Evolutionary conservation across 2,113 vertebrate species (phyloP).

Genomic region (Tapirus terrestris): DNA sequence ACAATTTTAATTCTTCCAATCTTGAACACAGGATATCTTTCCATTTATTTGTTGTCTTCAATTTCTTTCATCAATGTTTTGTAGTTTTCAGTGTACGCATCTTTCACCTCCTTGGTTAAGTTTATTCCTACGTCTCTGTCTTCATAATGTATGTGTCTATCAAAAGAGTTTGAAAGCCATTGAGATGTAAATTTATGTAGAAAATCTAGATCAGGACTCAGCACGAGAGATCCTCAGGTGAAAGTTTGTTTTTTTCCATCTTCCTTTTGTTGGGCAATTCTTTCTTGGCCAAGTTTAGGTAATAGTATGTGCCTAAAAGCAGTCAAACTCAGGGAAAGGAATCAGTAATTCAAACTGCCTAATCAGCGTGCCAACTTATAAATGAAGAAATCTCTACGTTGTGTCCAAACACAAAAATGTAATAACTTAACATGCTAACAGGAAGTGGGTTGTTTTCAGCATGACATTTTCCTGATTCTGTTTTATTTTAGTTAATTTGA

Average conservation of each 20-base stretch:
- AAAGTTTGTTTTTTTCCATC: not conserved
- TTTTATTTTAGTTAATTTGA: constrained; percentile 8
- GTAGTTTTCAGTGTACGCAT: not conserved
- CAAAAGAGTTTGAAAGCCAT: not conserved
- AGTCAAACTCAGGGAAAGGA: not conserved
- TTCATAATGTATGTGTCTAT: not conserved
- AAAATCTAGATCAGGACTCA: not conserved
- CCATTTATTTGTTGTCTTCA: not conserved
- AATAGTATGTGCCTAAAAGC: not conserved
- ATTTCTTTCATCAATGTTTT: not conserved
- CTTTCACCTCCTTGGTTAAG: not conserved
- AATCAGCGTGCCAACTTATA: not conserved
- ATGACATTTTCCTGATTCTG: not conserved
- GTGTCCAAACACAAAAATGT: not conserved
- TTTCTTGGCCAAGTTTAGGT: not conserved
- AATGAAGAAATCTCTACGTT: not conserved
- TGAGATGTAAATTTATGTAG: not conserved
- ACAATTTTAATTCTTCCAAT: not conserved
- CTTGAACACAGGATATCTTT: not conserved
- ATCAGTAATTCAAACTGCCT: not conserved
- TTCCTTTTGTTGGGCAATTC: not conserved
- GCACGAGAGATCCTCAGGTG: not conserved
- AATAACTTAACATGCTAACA: not conserved
- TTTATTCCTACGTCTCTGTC: not conserved
- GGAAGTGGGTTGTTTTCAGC: not conserved